Base-by-base conservation (phyloP, 2,888 invertebrate species). In the Smittia sp. region DNA sequence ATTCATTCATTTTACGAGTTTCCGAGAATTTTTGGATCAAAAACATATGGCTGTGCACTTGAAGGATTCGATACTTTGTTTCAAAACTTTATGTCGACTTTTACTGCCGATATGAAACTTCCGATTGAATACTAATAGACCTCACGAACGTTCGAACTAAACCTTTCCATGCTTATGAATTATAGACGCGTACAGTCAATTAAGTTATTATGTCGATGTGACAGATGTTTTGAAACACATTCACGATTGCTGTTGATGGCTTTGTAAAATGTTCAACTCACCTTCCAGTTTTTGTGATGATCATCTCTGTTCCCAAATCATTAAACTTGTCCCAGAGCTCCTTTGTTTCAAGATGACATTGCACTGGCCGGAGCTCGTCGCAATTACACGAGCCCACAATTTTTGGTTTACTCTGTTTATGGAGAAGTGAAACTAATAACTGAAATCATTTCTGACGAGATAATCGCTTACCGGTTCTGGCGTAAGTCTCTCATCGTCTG, bases 311-410 rank as follows among this genome's bases (percentile, higher is more conserved):
- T 76, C 95, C 96, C 76, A 97, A 86, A 78, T 93, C 93, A 80
- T 93, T 92, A 85, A 98, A 98, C 84, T 96, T 96, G 84, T 95
- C 94, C 97, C 97, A 98, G n/a, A 98, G 86, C 78, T 97, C 97
- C 83, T 95, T 95, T 72, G 96, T 96, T 84, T 97, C 97, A 77
- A 97, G 85, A 79, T 94, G 92, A 82, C 96, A 97, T 78, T 94
- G 91, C 77, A 96, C 91, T 78, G 90, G 89, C 77, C 88, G 85
- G 80, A 94, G 86, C 79, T 93, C 93, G 78, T 93, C 93, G 81
- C 93, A 91, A 78, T 92, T 92, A 85, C 93, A 93, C 74, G 87
- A 84, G 77, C 86, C 88, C 22, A 83, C 82, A 11, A 88, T 85
- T 78, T 86, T 86, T 9, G 87, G 87, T 79, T 81, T 79, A 73